phyloP scores from a whole-genome alignment of 2,888 invertebrate species.

The Abrostola tripartita region DNA sequence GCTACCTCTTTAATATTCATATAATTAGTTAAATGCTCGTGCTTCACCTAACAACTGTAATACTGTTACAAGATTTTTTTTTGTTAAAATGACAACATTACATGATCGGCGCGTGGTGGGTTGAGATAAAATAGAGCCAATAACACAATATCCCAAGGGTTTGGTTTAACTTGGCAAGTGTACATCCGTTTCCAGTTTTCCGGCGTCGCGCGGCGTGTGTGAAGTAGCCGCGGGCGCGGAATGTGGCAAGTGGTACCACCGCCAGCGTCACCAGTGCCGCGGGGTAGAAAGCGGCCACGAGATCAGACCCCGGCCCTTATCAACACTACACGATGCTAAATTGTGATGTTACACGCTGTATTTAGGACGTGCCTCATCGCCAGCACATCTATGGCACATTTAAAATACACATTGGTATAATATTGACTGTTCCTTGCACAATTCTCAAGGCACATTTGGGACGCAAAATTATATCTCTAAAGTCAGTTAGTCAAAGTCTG shows the following conservation, averaged over 20 bases:
- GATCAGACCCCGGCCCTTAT: constrained; percentile 64
- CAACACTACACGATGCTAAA: constrained; percentile 53
- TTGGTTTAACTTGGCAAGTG: constrained; percentile 3
- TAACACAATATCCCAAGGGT: background rate
- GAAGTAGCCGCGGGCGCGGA: constrained; percentile 63
- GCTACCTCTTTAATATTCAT: constrained; percentile 39
- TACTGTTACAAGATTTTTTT: background rate
- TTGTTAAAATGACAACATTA: no score
- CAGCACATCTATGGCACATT: constrained; percentile 2
- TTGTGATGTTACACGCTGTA: constrained; percentile 43
- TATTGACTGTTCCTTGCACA: no score
- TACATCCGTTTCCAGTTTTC: constrained; percentile 41
- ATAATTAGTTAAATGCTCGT: constrained; percentile 18
- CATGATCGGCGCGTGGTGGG: no score
- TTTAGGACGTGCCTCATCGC: constrained; percentile 34
- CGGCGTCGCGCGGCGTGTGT: constrained; percentile 28
- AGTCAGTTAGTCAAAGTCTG: no score
- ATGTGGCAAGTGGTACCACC: constrained; percentile 62
- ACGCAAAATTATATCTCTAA: no score
- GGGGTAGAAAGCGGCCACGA: constrained; percentile 75
- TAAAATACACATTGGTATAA: background rate
- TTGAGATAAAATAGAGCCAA: background rate
- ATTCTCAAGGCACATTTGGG: no score
- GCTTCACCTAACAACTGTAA: background rate
- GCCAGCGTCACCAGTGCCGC: constrained; percentile 62